phyloP scores from a whole-genome alignment of 2,888 invertebrate genomes.

The Tribolium freemani region DNA sequence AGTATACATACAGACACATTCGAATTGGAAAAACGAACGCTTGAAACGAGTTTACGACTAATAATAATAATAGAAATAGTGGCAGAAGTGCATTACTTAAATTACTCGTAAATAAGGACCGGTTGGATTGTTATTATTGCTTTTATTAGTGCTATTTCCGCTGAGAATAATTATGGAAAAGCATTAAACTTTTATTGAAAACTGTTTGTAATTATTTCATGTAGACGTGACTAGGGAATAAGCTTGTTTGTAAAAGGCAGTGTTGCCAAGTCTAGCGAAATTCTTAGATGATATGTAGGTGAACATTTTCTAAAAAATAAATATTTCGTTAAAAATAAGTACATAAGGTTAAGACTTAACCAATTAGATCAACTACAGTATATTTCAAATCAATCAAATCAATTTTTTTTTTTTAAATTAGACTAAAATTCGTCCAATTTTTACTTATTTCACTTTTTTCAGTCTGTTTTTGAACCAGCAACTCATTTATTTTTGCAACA shows the following conservation, averaged over 20 bases:
- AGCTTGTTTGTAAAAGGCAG: not conserved
- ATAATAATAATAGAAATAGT: constrained; percentile 6
- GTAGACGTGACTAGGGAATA: not conserved
- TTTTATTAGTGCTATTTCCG: constrained; percentile 12
- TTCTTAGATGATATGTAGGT: too few species aligned
- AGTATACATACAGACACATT: too few species aligned
- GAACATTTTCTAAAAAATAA: too few species aligned
- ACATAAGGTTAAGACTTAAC: too few species aligned
- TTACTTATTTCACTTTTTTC: too few species aligned
- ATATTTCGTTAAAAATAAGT: too few species aligned
- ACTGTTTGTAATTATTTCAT: constrained; percentile 3
- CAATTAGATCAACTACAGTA: too few species aligned
- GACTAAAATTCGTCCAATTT: too few species aligned
- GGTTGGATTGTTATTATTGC: constrained; percentile 5
- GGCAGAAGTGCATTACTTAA: constrained; percentile 11
- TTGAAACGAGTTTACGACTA: not conserved
- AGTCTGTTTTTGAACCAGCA: too few species aligned
- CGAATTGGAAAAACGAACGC: not conserved
- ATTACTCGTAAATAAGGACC: constrained; percentile 14
- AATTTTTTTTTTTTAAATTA: too few species aligned
- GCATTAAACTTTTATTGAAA: constrained; percentile 21
- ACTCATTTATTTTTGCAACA: too few species aligned
- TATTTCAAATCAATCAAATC: too few species aligned
- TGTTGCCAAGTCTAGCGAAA: not conserved
- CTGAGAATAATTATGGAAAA: not conserved